Evolutionary conservation across 2,113 vertebrate genomes (phyloP).

Genomic region (Apodemus sylvaticus): DNA sequence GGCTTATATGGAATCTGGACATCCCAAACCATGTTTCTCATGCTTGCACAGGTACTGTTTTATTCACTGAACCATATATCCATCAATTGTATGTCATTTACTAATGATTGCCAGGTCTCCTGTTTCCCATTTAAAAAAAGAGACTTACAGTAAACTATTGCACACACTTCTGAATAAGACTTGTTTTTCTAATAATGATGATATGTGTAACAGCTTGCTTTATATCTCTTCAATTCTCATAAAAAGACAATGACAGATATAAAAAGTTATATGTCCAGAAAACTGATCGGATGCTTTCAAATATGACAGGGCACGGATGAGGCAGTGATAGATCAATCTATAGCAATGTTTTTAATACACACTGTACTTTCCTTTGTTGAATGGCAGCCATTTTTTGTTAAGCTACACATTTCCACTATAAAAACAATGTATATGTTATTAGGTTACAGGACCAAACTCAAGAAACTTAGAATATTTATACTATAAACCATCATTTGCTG

Average conservation of each 20-base stretch:
- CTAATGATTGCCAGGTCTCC: background rate
- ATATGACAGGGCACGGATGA: background rate
- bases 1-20: background rate
- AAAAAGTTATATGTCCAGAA: background rate
- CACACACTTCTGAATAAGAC: background rate
- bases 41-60: background rate
- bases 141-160: background rate
- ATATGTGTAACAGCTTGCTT: background rate
- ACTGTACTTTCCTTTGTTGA: background rate
- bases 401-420: background rate
- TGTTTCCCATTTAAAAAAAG: background rate
- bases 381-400: background rate
- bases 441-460: background rate
- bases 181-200: background rate
- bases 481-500: background rate
- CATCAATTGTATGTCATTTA: background rate
- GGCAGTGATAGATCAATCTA: background rate
- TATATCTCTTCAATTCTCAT: background rate
- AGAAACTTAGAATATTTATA: background rate
- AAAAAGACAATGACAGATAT: background rate
- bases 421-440: background rate
- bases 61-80: background rate
- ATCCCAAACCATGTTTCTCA: background rate
- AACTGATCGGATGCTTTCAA: background rate
- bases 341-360: background rate